Evolutionary conservation across 1,140 invertebrate genomes (phyloP).

Genomic region (Ruditapes philippinarum): DNA sequence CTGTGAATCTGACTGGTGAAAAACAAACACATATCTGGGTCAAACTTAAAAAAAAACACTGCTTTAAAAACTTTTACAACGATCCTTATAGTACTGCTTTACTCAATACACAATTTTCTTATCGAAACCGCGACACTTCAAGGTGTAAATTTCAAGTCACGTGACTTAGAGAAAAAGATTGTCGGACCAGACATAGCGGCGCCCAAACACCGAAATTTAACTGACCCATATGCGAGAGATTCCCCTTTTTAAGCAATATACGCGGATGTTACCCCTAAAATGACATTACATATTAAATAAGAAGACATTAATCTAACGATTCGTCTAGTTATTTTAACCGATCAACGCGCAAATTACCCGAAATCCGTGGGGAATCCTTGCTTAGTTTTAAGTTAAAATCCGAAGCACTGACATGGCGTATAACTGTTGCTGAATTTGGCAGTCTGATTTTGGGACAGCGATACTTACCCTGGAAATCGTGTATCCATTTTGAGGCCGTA

Average conservation of each 20-base stretch:
- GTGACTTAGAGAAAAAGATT: conserved; percentile 47
- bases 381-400: background rate
- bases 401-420: conserved; percentile 16
- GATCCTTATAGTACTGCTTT: background rate
- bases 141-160: conserved; percentile 54
- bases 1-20: background rate
- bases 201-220: conserved; percentile 39
- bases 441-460: conserved; percentile 26
- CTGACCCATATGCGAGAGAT: conserved; percentile 44
- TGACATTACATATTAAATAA: background rate
- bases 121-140: conserved; percentile 22
- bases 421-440: conserved; percentile 37
- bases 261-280: background rate
- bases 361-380: conserved; percentile 27
- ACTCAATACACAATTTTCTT: conserved; percentile 24
- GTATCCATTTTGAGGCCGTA: conserved; percentile 4
- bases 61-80: background rate
- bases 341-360: background rate
- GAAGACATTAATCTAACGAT: background rate
- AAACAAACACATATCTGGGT: background rate
- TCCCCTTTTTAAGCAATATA: background rate
- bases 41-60: background rate
- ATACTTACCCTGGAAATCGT: conserved; percentile 40
- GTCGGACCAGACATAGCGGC: conserved; percentile 52
- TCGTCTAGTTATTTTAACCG: background rate